Evolutionary conservation across 2,113 vertebrate genomes (phyloP).

Genomic region (Myotis yumanensis): DNA sequence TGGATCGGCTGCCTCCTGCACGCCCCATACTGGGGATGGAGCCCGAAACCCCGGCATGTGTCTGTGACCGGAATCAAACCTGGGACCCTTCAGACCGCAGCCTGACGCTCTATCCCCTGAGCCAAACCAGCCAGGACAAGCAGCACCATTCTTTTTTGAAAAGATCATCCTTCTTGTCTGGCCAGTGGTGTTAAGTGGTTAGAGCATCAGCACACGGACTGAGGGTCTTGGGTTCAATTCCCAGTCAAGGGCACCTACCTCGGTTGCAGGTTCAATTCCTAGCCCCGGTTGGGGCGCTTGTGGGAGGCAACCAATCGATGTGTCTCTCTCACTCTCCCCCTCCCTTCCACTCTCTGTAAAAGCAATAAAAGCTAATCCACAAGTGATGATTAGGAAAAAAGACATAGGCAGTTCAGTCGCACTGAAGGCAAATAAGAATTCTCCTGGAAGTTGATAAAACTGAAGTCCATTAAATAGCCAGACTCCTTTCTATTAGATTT

Average conservation of each 20-base stretch:
- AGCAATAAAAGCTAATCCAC: not conserved
- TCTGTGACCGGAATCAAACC: not conserved
- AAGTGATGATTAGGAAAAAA: not conserved
- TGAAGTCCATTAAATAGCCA: constrained; percentile 53
- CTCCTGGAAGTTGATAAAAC: constrained; percentile 43
- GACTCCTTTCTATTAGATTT: constrained; percentile 66
- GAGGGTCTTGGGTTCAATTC: not conserved
- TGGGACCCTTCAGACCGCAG: not conserved
- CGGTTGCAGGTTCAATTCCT: not conserved
- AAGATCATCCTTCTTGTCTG: no score
- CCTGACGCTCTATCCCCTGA: not conserved
- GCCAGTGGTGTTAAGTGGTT: no score
- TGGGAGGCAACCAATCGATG: not conserved
- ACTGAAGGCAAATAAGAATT: constrained; percentile 42
- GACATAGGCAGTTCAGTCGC: not conserved
- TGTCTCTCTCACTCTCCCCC: not conserved
- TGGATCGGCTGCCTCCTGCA: not conserved
- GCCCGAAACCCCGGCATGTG: not conserved
- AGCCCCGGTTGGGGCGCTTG: not conserved
- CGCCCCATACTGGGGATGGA: not conserved
- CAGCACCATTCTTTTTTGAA: no score
- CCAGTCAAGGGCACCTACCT: not conserved
- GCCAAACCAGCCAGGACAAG: not conserved
- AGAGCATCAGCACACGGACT: no score
- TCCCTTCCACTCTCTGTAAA: not conserved